Percentiles rank a stretch among this genome's conserved stretches.
These are phyloP conservation scores for Cololabis saira DNA, from an alignment of 2,113 vertebrate species.

Conservation along the genomic window DNA sequence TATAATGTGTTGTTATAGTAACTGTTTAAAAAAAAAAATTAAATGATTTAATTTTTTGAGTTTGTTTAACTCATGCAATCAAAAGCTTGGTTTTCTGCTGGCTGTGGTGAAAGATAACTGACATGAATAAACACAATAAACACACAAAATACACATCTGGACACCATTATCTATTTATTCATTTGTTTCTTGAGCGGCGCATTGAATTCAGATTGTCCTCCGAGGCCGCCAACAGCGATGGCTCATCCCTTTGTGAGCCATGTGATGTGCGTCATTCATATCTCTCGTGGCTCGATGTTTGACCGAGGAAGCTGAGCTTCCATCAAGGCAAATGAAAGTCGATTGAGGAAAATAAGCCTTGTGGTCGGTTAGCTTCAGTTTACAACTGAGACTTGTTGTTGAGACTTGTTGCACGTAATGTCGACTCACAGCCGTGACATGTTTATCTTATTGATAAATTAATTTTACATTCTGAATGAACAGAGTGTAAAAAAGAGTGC, in stretches of 20 bases:
- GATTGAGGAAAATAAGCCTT: slow-evolving; percentile 7
- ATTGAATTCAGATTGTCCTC: neutral
- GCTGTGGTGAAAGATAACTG: neutral
- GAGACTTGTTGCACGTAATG: neutral
- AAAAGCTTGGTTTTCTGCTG: neutral
- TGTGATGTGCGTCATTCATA: slow-evolving; percentile 5
- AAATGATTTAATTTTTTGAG: slow-evolving; percentile 10
- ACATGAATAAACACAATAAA: neutral
- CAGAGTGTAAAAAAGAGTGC: no score
- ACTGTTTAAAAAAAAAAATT: slow-evolving; percentile 41
- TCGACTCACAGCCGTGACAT: neutral
- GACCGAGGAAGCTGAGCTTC: neutral
- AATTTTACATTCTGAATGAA: no score
- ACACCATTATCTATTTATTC: neutral
- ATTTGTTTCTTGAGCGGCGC: neutral
- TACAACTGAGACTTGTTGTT: no score
- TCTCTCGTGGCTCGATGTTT: slow-evolving; percentile 18
- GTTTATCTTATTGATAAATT: neutral
- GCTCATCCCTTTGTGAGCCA: neutral
- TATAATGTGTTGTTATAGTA: slow-evolving; percentile 56
- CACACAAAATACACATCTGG: slow-evolving; percentile 1
- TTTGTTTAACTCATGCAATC: neutral
- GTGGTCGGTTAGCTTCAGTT: neutral
- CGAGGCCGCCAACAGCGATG: slow-evolving; percentile 3
- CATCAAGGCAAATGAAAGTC: slow-evolving; percentile 15